Base-by-base conservation (phyloP, 2,888 invertebrate species). In the Drosophila niveifrons region DNA sequence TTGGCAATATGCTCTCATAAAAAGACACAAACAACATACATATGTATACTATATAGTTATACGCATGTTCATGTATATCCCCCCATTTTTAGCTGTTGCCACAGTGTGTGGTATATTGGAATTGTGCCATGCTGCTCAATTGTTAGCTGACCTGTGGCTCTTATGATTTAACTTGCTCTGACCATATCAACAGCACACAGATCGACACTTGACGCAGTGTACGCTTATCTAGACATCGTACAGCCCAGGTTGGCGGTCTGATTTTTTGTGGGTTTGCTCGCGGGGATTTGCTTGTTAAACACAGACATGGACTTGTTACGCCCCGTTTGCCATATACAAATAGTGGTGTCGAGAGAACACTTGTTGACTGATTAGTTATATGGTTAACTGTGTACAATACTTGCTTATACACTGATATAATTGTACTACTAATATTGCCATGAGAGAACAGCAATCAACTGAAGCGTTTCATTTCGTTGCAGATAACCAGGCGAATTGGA, bases 191-290 rank as follows among this genome's bases (percentile, higher is more conserved):
- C 39, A 34, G n/a, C 18, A 36, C 51, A 28, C 51, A 15, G 36
- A 36, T 39, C 66, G 78, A 46, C 66, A 75, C 64, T 78, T 88
- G 83, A 61, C 88, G 88, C 83, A 88, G 68, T 78, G 28, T 41
- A 17, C 34, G 29, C 66, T 82, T 66, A 75, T 79, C 70, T 75
- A 66, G 70, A 72, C 70, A 74, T 69, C 64, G 43, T 39, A 36
- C 11, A 36, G 36, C 4, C n/a, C n/a, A 31, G 36, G 36, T 59
- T 67, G 58, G 36, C 48, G 41, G 15, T 9, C 63, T 73, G 64
- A 78, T 66, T 72, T 72, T 72, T 58, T 46, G 46, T 51, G 52
- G 50, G 36, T 57, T 23, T 23, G 58, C 50, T 50, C 18, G 50
- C 52, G 43, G 75, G 70, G 70, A 75, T 75, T 75, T 69, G 63